Conservation (phyloP, 1,140 invertebrate species). For the Drosophila pandora region DNA sequence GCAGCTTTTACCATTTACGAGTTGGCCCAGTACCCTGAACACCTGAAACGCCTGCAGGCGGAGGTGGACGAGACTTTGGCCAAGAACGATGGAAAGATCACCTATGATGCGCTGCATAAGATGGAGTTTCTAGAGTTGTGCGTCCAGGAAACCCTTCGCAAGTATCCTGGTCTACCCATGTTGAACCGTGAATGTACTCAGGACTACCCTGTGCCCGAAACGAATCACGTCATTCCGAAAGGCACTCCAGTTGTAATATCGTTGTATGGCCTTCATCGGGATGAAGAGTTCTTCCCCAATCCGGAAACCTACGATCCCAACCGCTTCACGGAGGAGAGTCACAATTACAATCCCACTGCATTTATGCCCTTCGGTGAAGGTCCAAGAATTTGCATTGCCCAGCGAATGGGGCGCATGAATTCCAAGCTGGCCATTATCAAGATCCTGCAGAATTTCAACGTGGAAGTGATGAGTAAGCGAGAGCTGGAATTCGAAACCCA, state of each 20-base stretch:
- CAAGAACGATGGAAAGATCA: constrained; percentile 83
- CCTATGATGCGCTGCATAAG: constrained; percentile 85
- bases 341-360: constrained; percentile 71
- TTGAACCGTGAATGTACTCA: constrained; percentile 84
- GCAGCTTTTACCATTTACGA: constrained; percentile 86
- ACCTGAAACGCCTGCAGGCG: constrained; percentile 85
- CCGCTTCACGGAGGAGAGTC: constrained; percentile 85
- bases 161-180: constrained; percentile 86
- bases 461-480: constrained; percentile 57
- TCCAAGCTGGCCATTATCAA: constrained; percentile 66
- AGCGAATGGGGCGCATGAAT: constrained; percentile 64
- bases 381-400: constrained; percentile 85
- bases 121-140: constrained; percentile 86
- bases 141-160: constrained; percentile 85
- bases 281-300: constrained; percentile 86
- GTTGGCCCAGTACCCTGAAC: constrained; percentile 86
- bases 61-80: constrained; percentile 85
- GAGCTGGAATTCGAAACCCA: constrained; percentile 47
- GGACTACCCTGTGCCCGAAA: constrained; percentile 83
- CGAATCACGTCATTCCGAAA: constrained; percentile 82
- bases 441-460: constrained; percentile 60
- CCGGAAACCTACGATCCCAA: constrained; percentile 88
- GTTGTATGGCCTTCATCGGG: constrained; percentile 83
- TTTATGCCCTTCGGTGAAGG: constrained; percentile 89
- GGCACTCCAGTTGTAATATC: constrained; percentile 84